A percentile compares a stretch with the other conserved stretches of the same genome.
phyloP scores from a whole-genome alignment of 2,113 vertebrate genomes.

The Pelecanoides urinatrix region DNA sequence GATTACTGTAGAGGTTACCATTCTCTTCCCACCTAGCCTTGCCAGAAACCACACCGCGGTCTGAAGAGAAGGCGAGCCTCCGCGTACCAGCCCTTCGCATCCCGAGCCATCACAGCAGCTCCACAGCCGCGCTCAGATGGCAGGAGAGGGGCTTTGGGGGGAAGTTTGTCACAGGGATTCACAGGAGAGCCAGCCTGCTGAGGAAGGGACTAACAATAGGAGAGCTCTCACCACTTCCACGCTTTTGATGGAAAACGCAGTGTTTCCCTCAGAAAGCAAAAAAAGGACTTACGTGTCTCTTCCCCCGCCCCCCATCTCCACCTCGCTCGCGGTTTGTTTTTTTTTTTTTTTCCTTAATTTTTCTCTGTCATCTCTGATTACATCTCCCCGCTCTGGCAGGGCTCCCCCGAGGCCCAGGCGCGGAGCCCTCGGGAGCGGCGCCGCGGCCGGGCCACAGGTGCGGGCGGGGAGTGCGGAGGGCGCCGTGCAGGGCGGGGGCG shows the following conservation, averaged over 20 bases:
- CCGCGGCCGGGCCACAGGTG: constrained; percentile 48
- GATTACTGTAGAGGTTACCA: not conserved
- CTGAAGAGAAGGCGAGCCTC: not conserved
- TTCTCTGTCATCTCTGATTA: constrained; percentile 59
- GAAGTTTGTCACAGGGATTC: not conserved
- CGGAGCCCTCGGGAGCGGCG: constrained; percentile 22
- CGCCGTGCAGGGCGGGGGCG: not conserved
- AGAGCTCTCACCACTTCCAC: not conserved
- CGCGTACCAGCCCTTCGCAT: not conserved
- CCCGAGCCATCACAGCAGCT: not conserved
- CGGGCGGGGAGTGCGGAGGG: not conserved
- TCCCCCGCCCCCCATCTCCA: constrained; percentile 3
- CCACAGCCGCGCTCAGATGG: not conserved
- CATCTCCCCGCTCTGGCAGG: constrained; percentile 42
- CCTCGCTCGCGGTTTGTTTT: not conserved
- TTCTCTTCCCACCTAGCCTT: not conserved
- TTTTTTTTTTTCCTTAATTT: not conserved
- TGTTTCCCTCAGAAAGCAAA: not conserved
- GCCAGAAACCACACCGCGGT: not conserved
- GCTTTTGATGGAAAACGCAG: not conserved
- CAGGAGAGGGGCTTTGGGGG: not conserved
- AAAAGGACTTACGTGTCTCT: not conserved
- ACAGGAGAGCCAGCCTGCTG: not conserved
- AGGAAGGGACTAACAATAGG: not conserved
- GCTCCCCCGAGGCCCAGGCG: constrained; percentile 54